phyloP scores from a whole-genome alignment of 2,888 invertebrate species.

The Clostera curtula region DNA sequence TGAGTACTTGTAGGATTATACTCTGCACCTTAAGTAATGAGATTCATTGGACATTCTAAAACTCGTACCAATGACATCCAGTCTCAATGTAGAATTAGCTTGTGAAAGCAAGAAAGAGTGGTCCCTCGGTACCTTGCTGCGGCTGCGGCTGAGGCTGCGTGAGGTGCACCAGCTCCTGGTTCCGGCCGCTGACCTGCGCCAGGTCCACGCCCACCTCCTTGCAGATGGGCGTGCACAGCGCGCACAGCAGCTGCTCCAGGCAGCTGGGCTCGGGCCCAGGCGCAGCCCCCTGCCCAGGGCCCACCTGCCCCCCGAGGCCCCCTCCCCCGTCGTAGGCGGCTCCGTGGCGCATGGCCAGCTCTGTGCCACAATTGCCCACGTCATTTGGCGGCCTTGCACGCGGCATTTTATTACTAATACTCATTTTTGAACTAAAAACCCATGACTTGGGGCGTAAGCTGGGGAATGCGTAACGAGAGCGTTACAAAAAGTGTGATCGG shows the following conservation, averaged over 20 bases:
- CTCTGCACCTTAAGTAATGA: too few relatives aligned
- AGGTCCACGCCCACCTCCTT: conserved; percentile 66
- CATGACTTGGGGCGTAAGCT: too few relatives aligned
- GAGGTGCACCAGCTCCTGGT: conserved; percentile 48
- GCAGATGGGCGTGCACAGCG: conserved; percentile 65
- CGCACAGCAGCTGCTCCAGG: conserved; percentile 62
- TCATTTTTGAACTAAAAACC: too few relatives aligned
- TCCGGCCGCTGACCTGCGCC: conserved; percentile 41
- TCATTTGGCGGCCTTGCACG: too few relatives aligned
- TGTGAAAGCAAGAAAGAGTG: too few relatives aligned
- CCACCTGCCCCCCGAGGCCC: conserved; percentile 14
- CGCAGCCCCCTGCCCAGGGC: conserved; percentile 8
- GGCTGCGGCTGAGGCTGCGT: conserved; percentile 56
- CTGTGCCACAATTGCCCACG: conserved; percentile 34
- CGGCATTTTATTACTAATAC: too few relatives aligned
- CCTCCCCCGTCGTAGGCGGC: conserved; percentile 45
- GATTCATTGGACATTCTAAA: too few relatives aligned
- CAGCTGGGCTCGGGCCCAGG: conserved; percentile 46
- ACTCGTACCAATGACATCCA: too few relatives aligned
- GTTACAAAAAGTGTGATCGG: too few relatives aligned
- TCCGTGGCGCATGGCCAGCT: conserved; percentile 56
- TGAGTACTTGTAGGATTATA: too few relatives aligned
- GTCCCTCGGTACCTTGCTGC: conserved; percentile 25
- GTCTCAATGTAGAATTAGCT: too few relatives aligned
- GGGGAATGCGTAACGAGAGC: too few relatives aligned